These are phyloP conservation scores for Calidris pygmaea DNA, from an alignment of 2,113 vertebrate species.

Conservation along the genomic window DNA sequence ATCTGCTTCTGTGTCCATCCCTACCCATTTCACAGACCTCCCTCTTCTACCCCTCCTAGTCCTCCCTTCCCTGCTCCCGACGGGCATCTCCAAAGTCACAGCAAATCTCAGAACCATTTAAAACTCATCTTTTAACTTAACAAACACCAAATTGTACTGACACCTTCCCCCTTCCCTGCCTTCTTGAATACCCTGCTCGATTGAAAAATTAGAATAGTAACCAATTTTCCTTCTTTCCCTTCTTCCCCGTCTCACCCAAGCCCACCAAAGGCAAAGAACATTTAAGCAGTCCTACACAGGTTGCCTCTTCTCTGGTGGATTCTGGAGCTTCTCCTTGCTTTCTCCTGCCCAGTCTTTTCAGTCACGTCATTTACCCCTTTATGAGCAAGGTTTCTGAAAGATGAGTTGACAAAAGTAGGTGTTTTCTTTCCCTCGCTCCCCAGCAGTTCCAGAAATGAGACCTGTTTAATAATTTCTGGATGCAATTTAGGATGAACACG, in stretches of 20 bases:
- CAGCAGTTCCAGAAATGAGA: background rate
- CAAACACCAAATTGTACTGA: background rate
- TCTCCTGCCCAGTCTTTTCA: background rate
- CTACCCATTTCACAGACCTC: background rate
- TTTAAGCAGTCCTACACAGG: background rate
- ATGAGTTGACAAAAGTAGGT: accelerated
- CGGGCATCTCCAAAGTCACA: background rate
- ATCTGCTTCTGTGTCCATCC: background rate
- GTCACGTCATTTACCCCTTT: accelerated
- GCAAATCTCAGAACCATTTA: background rate
- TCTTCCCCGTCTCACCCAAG: background rate
- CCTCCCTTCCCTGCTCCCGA: background rate
- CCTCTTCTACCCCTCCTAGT: background rate
- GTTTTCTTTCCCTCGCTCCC: accelerated
- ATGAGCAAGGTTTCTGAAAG: background rate
- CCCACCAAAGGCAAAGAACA: background rate
- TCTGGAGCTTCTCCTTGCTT: background rate
- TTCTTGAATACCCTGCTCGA: background rate
- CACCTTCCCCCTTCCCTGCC: background rate
- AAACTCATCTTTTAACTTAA: background rate
- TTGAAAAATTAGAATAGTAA: background rate
- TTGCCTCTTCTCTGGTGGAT: background rate
- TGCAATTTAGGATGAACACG: accelerated
- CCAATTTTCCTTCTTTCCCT: background rate
- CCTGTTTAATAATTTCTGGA: background rate